phyloP scores from a whole-genome alignment of 2,797 vertebrate genomes.

The Oceanodroma leucorhoa region DNA sequence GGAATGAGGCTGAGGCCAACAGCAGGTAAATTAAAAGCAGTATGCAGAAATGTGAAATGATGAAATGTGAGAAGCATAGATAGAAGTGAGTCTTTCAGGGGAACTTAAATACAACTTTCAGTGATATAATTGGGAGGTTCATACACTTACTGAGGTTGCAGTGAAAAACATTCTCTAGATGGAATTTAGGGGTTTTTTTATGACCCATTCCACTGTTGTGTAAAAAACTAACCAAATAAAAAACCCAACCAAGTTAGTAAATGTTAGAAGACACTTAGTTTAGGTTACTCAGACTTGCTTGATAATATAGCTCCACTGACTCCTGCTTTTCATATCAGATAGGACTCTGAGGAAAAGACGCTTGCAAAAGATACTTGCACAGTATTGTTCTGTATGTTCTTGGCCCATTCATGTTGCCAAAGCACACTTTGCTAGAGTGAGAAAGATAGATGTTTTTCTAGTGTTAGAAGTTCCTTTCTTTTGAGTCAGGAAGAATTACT shows the following conservation, averaged over 20 bases:
- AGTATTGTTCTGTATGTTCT: neutral
- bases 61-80: neutral
- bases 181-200: neutral
- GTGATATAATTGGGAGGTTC: neutral
- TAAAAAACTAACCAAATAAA: neutral
- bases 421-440: neutral
- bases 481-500: neutral
- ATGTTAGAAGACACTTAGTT: neutral
- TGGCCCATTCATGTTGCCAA: neutral
- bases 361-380: neutral
- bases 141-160: neutral
- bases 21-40: neutral
- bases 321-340: neutral
- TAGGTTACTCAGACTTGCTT: neutral
- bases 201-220: neutral
- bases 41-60: neutral
- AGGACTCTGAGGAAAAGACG: neutral
- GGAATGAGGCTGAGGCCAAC: neutral
- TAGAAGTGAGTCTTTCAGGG: neutral
- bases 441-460: neutral
- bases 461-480: neutral
- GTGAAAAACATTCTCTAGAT: neutral
- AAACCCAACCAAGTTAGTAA: neutral
- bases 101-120: neutral
- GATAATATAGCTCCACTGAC: neutral